phyloP scores from a whole-genome alignment of 2,797 vertebrate genomes.

The Spea hammondii region DNA sequence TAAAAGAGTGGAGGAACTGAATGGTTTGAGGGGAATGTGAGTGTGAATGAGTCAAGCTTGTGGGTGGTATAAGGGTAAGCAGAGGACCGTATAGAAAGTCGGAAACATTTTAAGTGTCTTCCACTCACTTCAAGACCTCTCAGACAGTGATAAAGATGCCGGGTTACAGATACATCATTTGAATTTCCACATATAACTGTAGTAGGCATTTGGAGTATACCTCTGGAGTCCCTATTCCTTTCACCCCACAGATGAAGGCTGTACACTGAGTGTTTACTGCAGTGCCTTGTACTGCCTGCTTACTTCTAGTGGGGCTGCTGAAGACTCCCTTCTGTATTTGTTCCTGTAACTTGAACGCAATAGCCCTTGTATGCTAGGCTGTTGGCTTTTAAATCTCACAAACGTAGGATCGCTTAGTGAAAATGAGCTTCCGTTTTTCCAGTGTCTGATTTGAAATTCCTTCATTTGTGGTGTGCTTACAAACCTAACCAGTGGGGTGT shows the following conservation, averaged over 20 bases:
- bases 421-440: background rate
- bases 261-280: slow-evolving; percentile 34
- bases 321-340: slow-evolving; percentile 9
- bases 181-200: slow-evolving; percentile 29
- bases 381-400: background rate
- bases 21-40: background rate
- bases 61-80: slow-evolving; percentile 9
- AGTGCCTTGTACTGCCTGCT: slow-evolving; percentile 19
- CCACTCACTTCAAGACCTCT: slow-evolving; percentile 29
- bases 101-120: slow-evolving; percentile 46
- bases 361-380: slow-evolving; percentile 7
- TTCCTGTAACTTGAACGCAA: slow-evolving; percentile 5
- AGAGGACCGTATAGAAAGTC: slow-evolving; percentile 39
- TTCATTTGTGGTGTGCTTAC: background rate
- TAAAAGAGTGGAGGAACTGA: background rate
- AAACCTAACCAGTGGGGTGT: too few species aligned
- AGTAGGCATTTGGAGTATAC: slow-evolving; percentile 1
- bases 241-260: slow-evolving; percentile 19
- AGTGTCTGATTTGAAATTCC: background rate
- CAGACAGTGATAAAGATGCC: slow-evolving; percentile 29
- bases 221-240: slow-evolving; percentile 21
- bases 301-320: slow-evolving; percentile 10
- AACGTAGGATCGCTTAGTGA: background rate
- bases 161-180: slow-evolving; percentile 39
- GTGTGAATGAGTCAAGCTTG: background rate